Evolutionary conservation across 2,797 vertebrate species (phyloP), one percentile per base, ranked within the genome.

Genomic region (Propithecus perrieri): DNA sequence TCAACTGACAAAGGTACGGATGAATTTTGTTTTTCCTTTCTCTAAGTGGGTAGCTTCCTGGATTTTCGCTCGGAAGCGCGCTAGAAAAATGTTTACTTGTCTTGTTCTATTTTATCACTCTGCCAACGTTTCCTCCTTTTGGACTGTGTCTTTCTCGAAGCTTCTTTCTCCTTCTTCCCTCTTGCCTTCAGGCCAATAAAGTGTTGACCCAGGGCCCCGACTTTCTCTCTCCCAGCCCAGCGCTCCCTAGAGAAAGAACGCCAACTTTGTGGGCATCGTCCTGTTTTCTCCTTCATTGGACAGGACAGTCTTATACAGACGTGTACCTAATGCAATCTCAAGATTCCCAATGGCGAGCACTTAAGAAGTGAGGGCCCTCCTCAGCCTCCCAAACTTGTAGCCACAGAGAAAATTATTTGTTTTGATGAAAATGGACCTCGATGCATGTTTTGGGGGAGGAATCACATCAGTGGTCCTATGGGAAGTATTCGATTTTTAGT

Each of bases 1-100:
- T 96, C 98, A 97, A 88, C 98, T 97, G 98, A 98, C 97, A 87
- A 99, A 99, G 98, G 99, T 99, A 98, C 98, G 98, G 98, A 98
- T 0, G 30, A 94, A 89, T 95, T 98, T 96, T 95, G 75, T 63
- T 89, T 93, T 98, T 95, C 95, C 95, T 98, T 98, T 97, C 98
- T 98, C 59, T 97, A 85, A 85, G 93, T 33, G 97, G 94, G 88
- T 93, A 95, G 97, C 95, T 97, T 96, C 12, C 0, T 59, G 95
- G 84, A 78, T 97, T 95, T 98, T 98, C 89, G 74, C 0, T 1
- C 78, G 89, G 95, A 96, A 96, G 85, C 9, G 15, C 0, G 9
- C 95, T 96, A 95, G 97, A 86, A 97, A 97, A 96, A 97, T 53
- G 48, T 48, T 63, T 85, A 67, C 88, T 97, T n/a, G 13, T 93